phyloP scores from a whole-genome alignment of 2,113 vertebrate species.

The Regulus satrapa region DNA sequence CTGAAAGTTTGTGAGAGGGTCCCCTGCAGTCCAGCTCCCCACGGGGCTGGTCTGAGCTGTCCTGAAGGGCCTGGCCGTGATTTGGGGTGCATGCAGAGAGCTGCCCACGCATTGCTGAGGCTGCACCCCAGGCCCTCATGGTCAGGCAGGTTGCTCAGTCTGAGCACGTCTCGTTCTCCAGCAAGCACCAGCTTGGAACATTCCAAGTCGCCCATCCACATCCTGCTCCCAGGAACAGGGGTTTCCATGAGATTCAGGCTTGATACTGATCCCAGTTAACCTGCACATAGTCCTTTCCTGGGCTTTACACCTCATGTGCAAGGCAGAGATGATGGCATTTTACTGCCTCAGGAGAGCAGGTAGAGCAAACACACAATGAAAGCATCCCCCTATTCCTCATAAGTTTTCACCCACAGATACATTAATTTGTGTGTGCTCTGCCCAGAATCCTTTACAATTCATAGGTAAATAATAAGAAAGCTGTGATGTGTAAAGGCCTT shows the following conservation, averaged over 20 bases:
- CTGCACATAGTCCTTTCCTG: not conserved
- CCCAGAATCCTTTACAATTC: not conserved
- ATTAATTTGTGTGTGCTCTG: not conserved
- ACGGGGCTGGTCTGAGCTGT: not conserved
- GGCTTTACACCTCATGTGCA: not conserved
- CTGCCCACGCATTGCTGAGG: not conserved
- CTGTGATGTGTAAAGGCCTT: not conserved
- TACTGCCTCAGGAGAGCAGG: not conserved
- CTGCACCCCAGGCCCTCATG: rapidly evolving
- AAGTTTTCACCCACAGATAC: not conserved
- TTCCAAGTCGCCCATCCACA: rapidly evolving
- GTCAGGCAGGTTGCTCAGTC: not conserved
- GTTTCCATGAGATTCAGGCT: not conserved
- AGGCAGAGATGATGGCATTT: not conserved
- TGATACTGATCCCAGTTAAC: not conserved
- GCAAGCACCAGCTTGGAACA: not conserved
- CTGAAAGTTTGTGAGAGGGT: not conserved
- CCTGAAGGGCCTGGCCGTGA: rapidly evolving
- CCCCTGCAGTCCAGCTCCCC: not conserved
- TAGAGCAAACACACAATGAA: not conserved
- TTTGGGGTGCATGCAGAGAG: not conserved
- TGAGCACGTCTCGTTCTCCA: rapidly evolving
- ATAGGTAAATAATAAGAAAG: not conserved
- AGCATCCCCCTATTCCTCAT: not conserved
- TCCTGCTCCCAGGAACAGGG: rapidly evolving